Evolutionary conservation across 2,888 invertebrate species (phyloP).

Genomic region (Alloplasta piceator): DNA sequence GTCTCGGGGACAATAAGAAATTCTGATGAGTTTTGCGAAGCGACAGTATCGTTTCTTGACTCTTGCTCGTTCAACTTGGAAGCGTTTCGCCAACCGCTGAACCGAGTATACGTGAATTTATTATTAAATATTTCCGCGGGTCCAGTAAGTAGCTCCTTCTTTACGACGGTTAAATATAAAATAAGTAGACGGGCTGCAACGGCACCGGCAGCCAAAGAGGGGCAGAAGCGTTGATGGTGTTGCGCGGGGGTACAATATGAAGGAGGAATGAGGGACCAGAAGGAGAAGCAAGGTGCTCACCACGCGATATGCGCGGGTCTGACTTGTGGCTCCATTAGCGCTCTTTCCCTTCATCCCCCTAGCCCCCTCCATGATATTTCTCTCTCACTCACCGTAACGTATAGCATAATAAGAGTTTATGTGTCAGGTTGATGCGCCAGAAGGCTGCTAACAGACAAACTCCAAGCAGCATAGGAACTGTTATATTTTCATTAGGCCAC

Average conservation of each 20-base stretch:
- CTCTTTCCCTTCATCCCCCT: constrained; percentile 48
- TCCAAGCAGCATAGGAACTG: constrained; percentile 81
- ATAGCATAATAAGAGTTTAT: constrained; percentile 84
- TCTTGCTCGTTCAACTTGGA: too few species aligned
- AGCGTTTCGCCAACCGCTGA: too few species aligned
- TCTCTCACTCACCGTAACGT: constrained; percentile 79
- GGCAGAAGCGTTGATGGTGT: constrained; percentile 18
- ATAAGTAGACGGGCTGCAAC: constrained; percentile 80
- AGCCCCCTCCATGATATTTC: constrained; percentile 33
- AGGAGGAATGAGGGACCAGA: constrained; percentile 59
- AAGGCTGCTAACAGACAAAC: constrained; percentile 82
- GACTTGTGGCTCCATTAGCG: constrained; percentile 84
- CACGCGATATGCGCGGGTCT: constrained; percentile 78
- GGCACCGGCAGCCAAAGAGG: constrained; percentile 52
- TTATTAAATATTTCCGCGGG: constrained; percentile 80
- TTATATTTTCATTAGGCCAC: constrained; percentile 83
- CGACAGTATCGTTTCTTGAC: too few species aligned
- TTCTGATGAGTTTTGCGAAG: too few species aligned
- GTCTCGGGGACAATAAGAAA: too few species aligned
- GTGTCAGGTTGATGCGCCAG: constrained; percentile 83
- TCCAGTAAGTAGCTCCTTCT: constrained; percentile 81
- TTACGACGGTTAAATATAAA: constrained; percentile 83
- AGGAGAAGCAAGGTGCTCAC: constrained; percentile 72
- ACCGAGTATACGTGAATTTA: constrained; percentile 69
- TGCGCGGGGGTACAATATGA: constrained; percentile 12